Evolutionary conservation across 2,797 vertebrate genomes (phyloP).

Genomic region (Meda fulgida): DNA sequence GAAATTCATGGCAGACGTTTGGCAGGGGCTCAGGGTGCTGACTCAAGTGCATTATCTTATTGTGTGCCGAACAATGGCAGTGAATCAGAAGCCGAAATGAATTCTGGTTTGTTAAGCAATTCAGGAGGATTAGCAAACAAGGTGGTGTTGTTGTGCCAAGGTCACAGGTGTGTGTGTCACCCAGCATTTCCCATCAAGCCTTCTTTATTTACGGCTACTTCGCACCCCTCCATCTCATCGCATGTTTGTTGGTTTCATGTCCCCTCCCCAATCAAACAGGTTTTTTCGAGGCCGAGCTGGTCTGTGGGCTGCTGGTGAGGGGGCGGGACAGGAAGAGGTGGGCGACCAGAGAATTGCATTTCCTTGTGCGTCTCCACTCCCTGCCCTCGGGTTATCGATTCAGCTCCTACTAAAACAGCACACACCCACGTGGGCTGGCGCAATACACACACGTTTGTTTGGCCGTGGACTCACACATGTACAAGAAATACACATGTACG

Average conservation of each 20-base stretch:
- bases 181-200: constrained; percentile 27
- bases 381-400: constrained; percentile 82
- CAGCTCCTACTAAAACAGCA: constrained; percentile 77
- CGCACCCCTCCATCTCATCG: constrained; percentile 54
- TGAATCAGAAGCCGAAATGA: constrained; percentile 2
- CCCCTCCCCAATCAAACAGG: constrained; percentile 70
- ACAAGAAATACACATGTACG: constrained; percentile 39
- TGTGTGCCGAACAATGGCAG: constrained; percentile 36
- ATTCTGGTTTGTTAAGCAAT: constrained; percentile 31
- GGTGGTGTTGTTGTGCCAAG: neutral
- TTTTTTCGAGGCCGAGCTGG: constrained; percentile 71
- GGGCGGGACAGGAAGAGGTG: constrained; percentile 82
- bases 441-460: constrained; percentile 50
- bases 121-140: constrained; percentile 43
- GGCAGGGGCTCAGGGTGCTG: constrained; percentile 16
- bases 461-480: constrained; percentile 33
- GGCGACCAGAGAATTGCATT: constrained; percentile 83
- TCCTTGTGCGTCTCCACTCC: constrained; percentile 80
- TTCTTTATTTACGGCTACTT: constrained; percentile 46
- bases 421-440: constrained; percentile 76
- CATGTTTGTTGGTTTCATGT: constrained; percentile 62
- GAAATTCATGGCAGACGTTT: constrained; percentile 8
- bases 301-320: constrained; percentile 75
- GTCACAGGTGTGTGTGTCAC: constrained; percentile 1
- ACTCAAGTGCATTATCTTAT: constrained; percentile 36